Evolutionary conservation across 1,140 invertebrate genomes (phyloP).

Genomic region (Melipona quadrifasciata): DNA sequence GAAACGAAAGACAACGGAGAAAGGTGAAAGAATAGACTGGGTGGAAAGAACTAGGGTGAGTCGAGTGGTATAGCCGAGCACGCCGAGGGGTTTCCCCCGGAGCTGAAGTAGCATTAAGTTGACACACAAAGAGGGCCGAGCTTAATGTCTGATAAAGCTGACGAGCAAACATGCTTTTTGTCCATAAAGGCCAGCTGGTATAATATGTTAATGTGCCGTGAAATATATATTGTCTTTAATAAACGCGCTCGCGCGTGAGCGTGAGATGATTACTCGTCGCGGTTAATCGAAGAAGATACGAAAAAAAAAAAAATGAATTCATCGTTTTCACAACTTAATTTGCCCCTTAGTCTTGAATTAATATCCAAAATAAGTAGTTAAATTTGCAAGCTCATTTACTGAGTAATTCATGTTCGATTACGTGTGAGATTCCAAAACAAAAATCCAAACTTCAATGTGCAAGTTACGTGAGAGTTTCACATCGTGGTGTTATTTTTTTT

Average conservation of each 20-base stretch:
- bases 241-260: conserved; percentile 13
- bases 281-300: not conserved
- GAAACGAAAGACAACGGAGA: not conserved
- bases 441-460: too few species aligned
- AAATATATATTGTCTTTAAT: conserved; percentile 63
- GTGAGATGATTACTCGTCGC: not conserved
- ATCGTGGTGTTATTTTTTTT: too few species aligned
- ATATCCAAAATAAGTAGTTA: too few species aligned
- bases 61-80: conserved; percentile 39
- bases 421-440: too few species aligned
- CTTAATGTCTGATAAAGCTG: conserved; percentile 76
- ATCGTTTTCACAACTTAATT: too few species aligned
- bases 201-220: conserved; percentile 74
- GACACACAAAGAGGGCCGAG: conserved; percentile 70
- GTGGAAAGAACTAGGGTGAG: not conserved
- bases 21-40: too few species aligned
- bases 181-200: conserved; percentile 46
- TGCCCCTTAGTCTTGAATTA: too few species aligned
- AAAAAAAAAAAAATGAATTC: not conserved
- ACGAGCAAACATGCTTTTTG: conserved; percentile 75
- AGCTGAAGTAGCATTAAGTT: conserved; percentile 74
- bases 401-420: too few species aligned
- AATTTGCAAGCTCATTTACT: too few species aligned
- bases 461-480: too few species aligned
- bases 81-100: conserved; percentile 36